Conservation (phyloP, 2,888 invertebrate genomes). For the Hesperia comma region DNA sequence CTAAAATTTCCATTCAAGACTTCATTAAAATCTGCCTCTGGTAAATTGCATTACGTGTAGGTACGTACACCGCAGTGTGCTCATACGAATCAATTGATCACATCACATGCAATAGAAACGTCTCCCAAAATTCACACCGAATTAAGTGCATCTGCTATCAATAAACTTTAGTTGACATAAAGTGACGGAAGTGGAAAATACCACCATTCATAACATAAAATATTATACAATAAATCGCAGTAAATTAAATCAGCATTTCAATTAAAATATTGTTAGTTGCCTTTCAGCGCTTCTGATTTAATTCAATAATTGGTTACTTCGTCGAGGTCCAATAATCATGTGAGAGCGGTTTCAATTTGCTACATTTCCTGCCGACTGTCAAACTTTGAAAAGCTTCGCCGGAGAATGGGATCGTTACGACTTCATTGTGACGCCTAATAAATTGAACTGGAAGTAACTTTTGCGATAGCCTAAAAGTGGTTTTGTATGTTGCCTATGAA, state of each 20-base stretch:
- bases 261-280: slow-evolving; percentile 5
- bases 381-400: slow-evolving; percentile 18
- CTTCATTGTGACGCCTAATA: slow-evolving; percentile 1
- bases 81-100: no score
- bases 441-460: not conserved
- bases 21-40: no score
- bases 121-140: no score
- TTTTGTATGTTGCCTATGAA: no score
- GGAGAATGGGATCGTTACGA: not conserved
- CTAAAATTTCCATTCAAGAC: no score
- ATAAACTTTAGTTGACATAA: no score
- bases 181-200: no score
- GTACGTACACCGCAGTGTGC: no score
- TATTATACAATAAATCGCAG: not conserved
- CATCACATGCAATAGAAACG: no score
- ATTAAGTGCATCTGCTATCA: no score
- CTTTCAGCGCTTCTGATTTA: slow-evolving; percentile 13
- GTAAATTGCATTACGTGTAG: no score
- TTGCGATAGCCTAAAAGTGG: no score
- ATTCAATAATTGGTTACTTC: slow-evolving; percentile 23
- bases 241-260: slow-evolving; percentile 18
- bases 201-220: not conserved
- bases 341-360: slow-evolving; percentile 22
- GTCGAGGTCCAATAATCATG: not conserved
- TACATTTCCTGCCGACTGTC: slow-evolving; percentile 16